Evolutionary conservation across 2,888 invertebrate genomes (phyloP).

Genomic region (Alsophila aescularia): DNA sequence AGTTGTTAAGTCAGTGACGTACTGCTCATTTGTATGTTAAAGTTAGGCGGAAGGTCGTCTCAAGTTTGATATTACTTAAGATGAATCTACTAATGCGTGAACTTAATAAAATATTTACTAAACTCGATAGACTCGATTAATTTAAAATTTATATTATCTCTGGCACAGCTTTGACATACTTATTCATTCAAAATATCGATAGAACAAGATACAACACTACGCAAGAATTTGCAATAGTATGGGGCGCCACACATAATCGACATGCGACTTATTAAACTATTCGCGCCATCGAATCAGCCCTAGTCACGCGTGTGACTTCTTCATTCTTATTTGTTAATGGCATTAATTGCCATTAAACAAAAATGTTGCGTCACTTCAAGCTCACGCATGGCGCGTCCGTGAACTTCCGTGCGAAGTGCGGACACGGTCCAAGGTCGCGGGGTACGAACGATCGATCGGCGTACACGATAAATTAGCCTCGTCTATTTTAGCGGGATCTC

Average conservation of each 20-base stretch:
- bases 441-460: conserved; percentile 67
- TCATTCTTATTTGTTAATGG: conserved; percentile 27
- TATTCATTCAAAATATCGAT: conserved; percentile 1
- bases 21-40: conserved; percentile 45
- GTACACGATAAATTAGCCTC: conserved; percentile 63
- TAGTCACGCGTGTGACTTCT: conserved; percentile 27
- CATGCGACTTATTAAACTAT: conserved; percentile 15
- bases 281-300: conserved; percentile 20
- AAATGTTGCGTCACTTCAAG: conserved; percentile 40
- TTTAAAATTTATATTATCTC: neutral
- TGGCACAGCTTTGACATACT: neutral
- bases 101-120: conserved; percentile 1
- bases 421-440: conserved; percentile 69
- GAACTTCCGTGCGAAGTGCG: conserved; percentile 77
- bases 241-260: conserved; percentile 15
- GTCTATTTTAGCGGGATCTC: conserved; percentile 65
- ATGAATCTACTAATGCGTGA: conserved; percentile 3
- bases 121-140: neutral
- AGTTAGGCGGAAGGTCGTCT: conserved; percentile 43
- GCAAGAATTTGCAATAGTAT: conserved; percentile 15
- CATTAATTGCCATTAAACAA: conserved; percentile 33
- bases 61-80: conserved; percentile 15
- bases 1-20: conserved; percentile 42
- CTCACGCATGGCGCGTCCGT: conserved; percentile 61
- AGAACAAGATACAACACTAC: conserved; percentile 10